A percentile compares a stretch with the other conserved stretches of the same genome.
phyloP scores from a whole-genome alignment of 2,113 vertebrate genomes.

The Carassius auratus region DNA sequence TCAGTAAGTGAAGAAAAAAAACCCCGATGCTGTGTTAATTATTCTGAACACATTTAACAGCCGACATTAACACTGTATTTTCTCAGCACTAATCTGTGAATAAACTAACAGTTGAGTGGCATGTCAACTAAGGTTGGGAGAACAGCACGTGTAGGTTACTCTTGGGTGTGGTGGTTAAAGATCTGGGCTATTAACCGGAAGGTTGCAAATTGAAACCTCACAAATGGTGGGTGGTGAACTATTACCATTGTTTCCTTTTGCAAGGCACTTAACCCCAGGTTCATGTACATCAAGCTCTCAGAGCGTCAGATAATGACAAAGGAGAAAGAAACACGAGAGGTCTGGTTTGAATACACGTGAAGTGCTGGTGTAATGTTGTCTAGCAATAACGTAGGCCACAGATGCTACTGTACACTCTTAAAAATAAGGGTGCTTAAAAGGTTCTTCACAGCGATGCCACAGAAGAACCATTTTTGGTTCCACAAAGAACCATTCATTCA shows the following conservation, averaged over 20 bases:
- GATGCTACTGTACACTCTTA: background rate
- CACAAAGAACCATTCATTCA: no score
- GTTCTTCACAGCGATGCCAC: no score
- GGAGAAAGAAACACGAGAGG: background rate
- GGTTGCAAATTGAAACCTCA: background rate
- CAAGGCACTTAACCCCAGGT: background rate
- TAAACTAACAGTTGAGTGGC: background rate
- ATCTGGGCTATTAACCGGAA: background rate
- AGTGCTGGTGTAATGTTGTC: background rate
- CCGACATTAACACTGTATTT: background rate
- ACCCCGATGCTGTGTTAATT: background rate
- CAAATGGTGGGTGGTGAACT: background rate
- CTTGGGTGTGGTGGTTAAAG: background rate
- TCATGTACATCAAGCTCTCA: background rate
- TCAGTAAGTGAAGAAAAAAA: no score
- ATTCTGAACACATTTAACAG: background rate
- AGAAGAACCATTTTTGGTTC: no score
- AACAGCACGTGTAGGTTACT: background rate
- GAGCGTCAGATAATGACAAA: background rate
- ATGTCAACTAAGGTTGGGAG: background rate
- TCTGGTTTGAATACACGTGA: background rate
- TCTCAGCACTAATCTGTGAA: background rate
- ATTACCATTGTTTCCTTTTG: background rate
- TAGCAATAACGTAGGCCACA: background rate
- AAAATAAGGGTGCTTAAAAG: no score